Conservation (phyloP, 2,888 invertebrate species). For the Norana najaformis region DNA sequence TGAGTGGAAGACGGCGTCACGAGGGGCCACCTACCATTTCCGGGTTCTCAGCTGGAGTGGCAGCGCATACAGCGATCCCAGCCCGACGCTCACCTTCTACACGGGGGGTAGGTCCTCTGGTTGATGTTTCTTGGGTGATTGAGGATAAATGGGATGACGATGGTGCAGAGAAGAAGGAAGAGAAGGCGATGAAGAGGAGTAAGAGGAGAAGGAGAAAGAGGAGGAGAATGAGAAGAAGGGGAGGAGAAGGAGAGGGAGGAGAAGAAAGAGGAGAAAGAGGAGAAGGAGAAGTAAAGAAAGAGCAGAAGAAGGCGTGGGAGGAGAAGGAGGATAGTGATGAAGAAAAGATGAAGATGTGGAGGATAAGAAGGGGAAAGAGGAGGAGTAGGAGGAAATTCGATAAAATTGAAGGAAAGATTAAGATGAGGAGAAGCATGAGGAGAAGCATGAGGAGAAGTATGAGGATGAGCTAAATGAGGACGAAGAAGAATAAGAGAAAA, state of each 20-base stretch:
- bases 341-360: neutral
- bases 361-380: neutral
- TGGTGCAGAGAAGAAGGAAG: neutral
- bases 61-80: slow-evolving; percentile 22
- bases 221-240: neutral
- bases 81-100: slow-evolving; percentile 28
- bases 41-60: slow-evolving; percentile 33
- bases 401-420: neutral
- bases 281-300: neutral
- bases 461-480: too few relatives aligned
- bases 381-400: too few relatives aligned
- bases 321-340: too few relatives aligned
- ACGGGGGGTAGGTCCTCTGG: slow-evolving; percentile 29
- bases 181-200: too few relatives aligned
- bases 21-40: slow-evolving; percentile 43
- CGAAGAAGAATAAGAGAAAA: neutral
- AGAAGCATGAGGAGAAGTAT: too few relatives aligned
- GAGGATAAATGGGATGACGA: neutral
- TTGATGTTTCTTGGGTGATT: too few relatives aligned
- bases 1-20: slow-evolving; percentile 41
- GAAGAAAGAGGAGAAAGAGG: neutral
- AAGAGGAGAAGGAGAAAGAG: too few relatives aligned
- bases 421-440: neutral
- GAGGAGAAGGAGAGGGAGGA: too few relatives aligned
- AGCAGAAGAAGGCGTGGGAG: too few relatives aligned